Base-by-base conservation (phyloP, 1,140 invertebrate genomes). In the Fopius arisanus region DNA sequence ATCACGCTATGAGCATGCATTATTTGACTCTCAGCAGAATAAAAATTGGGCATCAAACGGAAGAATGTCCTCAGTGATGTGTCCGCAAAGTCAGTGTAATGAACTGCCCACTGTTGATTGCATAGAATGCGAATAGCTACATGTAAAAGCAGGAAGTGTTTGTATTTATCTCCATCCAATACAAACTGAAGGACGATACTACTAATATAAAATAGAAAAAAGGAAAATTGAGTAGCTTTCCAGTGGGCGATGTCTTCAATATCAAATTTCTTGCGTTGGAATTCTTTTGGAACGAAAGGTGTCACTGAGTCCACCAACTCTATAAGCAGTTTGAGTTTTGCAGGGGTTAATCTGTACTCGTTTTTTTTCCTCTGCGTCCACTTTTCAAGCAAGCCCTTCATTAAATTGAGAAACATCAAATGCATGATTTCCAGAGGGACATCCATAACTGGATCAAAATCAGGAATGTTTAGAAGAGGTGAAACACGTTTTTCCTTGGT, bases 1-100 rank as follows among this genome's bases (percentile, higher is more conserved):
- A 79, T 76, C 0, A 77, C 26, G 75, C 75, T 77, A 33, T 77
- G 78, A 31, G 78, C 71, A 62, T 77, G 75, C 37, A 79, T 63
- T 14, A 72, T 43, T 67, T 75, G 77, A 10, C 48, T 68, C 21
- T 62, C 68, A 3, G 33, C 6, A 16, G 74, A 72, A 67, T 78
- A 76, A 29, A 73, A 28, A 14, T 43, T 21, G 1, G 77, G 70
- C 40, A 77, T 67, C n/a, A 73, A 14, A 14, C 14, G 9, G 19
- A 77, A 48, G 70, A 78, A 78, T 23, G 70, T n/a, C 70, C 41
- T 31, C 51, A 59, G 12, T 7, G 6, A 26, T 23, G 19, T 12
- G 1, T 59, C 12, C 3, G 51, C 51, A 59, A 16, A 59, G 3
- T 26, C 21, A 59, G 19, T 12, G 26, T 73, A 73, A 2, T 54